Percentiles rank a stretch among this genome's conserved stretches.
phyloP scores from a whole-genome alignment of 2,888 invertebrate species.

The Octonoba sinensis region DNA sequence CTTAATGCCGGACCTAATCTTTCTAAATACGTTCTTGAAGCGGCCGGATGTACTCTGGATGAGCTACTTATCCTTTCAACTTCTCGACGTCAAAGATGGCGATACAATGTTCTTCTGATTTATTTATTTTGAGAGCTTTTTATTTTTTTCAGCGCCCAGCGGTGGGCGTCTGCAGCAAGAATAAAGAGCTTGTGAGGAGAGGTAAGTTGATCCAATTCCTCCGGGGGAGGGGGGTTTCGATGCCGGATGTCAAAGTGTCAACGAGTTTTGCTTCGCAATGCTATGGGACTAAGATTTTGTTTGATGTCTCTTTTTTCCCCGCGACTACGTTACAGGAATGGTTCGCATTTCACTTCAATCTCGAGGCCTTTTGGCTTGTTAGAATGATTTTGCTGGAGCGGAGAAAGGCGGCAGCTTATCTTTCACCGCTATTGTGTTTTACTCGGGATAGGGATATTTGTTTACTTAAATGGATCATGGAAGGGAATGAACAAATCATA shows the following conservation, averaged over 20 bases:
- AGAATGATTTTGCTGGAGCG: constrained; percentile 7
- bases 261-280: constrained; percentile 21
- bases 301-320: constrained; percentile 22
- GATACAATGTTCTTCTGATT: constrained; percentile 33
- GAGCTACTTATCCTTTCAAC: constrained; percentile 56
- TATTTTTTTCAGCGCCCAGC: neutral
- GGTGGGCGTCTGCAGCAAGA: constrained; percentile 26
- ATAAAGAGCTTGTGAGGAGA: constrained; percentile 40
- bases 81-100: constrained; percentile 48
- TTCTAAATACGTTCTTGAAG: constrained; percentile 49
- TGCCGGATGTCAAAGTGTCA: constrained; percentile 57
- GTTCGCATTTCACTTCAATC: constrained; percentile 29
- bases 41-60: constrained; percentile 49
- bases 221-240: constrained; percentile 40
- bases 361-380: constrained; percentile 13
- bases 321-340: constrained; percentile 13
- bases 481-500: too few species aligned
- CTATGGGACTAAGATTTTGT: constrained; percentile 20
- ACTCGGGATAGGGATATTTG: neutral
- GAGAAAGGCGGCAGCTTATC: constrained; percentile 2
- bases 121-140: too few species aligned
- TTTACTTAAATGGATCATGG: too few species aligned
- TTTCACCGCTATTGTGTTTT: constrained; percentile 7
- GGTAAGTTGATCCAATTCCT: constrained; percentile 57
- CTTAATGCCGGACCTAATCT: constrained; percentile 37